These are phyloP conservation scores for Ceratitis capitata DNA, from an alignment of 1,140 invertebrate genomes.

Conservation along the genomic window DNA sequence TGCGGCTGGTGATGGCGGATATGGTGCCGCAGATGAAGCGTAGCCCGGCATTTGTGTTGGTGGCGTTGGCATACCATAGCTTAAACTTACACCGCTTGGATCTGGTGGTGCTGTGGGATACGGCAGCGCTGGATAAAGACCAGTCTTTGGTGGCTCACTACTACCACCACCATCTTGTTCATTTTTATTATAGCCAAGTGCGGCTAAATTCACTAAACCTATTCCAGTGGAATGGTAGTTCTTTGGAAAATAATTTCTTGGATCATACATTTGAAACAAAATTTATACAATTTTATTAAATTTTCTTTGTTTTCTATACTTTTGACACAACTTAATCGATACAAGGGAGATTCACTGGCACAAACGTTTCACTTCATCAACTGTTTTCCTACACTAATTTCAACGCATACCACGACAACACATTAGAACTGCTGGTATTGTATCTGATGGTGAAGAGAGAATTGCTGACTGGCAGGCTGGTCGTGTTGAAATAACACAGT, in stretches of 20 bases:
- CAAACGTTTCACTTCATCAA: slow-evolving; percentile 20
- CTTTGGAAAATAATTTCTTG: slow-evolving; percentile 58
- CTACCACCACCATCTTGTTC: slow-evolving; percentile 48
- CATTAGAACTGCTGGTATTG: background rate
- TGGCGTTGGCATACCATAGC: slow-evolving; percentile 50
- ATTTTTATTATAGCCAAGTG: slow-evolving; percentile 60
- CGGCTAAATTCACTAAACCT: slow-evolving; percentile 60
- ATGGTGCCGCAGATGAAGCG: slow-evolving; percentile 46
- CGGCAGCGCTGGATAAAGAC: slow-evolving; percentile 58
- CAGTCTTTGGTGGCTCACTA: slow-evolving; percentile 43
- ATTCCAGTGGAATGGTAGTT: slow-evolving; percentile 63
- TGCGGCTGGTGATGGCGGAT: slow-evolving; percentile 45
- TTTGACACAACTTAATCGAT: slow-evolving; percentile 9
- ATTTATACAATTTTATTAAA: background rate
- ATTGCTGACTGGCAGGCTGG: background rate
- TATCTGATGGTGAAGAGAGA: background rate
- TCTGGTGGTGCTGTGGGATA: slow-evolving; percentile 52
- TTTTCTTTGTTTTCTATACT: slow-evolving; percentile 42
- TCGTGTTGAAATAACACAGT: background rate
- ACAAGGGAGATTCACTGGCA: background rate
- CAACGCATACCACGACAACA: background rate
- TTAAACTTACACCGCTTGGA: slow-evolving; percentile 49
- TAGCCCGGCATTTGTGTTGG: slow-evolving; percentile 49
- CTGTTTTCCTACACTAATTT: slow-evolving; percentile 20
- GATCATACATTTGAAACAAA: background rate